Conservation (phyloP, 2,113 vertebrate genomes). For the Phrynosoma platyrhinos region DNA sequence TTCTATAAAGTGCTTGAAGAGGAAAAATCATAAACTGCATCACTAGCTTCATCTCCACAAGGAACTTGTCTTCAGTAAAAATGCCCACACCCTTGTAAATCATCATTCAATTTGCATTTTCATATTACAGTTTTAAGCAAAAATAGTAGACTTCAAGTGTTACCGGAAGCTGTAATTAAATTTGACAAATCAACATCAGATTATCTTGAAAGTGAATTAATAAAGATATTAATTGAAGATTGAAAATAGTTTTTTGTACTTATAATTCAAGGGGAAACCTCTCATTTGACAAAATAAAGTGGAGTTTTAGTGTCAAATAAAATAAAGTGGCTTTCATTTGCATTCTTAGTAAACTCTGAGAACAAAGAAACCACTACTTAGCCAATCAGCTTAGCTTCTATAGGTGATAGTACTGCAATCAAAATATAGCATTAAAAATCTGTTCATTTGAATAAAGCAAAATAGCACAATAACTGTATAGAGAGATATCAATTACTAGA, state of each 20-base stretch:
- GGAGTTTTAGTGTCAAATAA: constrained; percentile 82
- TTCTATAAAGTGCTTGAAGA: constrained; percentile 88
- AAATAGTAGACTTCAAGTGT: constrained; percentile 96
- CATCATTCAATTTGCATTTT: constrained; percentile 97
- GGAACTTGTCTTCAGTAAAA: constrained; percentile 95
- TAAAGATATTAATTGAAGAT: constrained; percentile 90
- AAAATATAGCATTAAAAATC: constrained; percentile 76
- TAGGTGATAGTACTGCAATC: constrained; percentile 79
- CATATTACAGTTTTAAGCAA: constrained; percentile 97
- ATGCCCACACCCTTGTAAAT: constrained; percentile 96
- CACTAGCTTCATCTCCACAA: constrained; percentile 89
- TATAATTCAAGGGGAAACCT: constrained; percentile 83
- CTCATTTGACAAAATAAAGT: constrained; percentile 83
- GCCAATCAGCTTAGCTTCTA: constrained; percentile 79
- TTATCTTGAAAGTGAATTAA: constrained; percentile 98
- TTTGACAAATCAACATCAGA: constrained; percentile 99
- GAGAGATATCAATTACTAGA: constrained; percentile 60
- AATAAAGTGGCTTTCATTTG: constrained; percentile 84
- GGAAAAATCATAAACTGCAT: constrained; percentile 82
- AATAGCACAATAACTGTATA: constrained; percentile 70
- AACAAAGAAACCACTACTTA: constrained; percentile 85
- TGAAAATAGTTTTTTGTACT: constrained; percentile 86
- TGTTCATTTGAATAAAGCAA: constrained; percentile 70
- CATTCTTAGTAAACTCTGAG: constrained; percentile 82
- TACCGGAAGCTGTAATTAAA: constrained; percentile 99